Percentiles rank a stretch among this genome's conserved stretches.
phyloP scores from a whole-genome alignment of 2,797 vertebrate genomes.

The Hephaestus fuliginosus region DNA sequence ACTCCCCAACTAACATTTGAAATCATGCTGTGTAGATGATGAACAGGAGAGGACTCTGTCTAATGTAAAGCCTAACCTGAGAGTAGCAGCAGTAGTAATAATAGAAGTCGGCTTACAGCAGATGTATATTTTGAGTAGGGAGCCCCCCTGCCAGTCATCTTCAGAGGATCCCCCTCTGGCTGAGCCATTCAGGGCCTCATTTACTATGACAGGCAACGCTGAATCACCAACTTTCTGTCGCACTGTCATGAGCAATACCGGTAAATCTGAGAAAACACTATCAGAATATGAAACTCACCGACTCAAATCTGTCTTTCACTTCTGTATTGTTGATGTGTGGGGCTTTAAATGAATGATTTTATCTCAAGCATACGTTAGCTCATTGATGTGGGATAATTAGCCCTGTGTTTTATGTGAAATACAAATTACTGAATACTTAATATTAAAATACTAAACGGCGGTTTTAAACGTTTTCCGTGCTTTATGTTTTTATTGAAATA shows the following conservation, averaged over 20 bases:
- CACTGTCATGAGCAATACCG: slow-evolving; percentile 59
- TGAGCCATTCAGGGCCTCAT: slow-evolving; percentile 65
- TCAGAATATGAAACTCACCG: slow-evolving; percentile 66
- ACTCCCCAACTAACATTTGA: neutral
- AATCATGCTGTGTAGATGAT: neutral
- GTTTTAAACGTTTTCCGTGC: neutral
- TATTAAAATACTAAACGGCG: too few relatives aligned
- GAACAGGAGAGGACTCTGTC: neutral
- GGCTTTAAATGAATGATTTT: slow-evolving; percentile 35
- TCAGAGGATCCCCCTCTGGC: slow-evolving; percentile 84
- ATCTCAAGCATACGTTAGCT: slow-evolving; percentile 21
- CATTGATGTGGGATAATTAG: slow-evolving; percentile 3
- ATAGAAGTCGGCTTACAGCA: slow-evolving; percentile 37
- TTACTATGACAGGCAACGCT: slow-evolving; percentile 65
- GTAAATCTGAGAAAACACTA: slow-evolving; percentile 74
- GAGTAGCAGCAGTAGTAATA: slow-evolving; percentile 1
- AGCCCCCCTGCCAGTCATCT: slow-evolving; percentile 83
- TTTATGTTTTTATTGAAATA: neutral
- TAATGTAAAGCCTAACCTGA: slow-evolving; percentile 12
- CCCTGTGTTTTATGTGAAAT: slow-evolving; percentile 15
- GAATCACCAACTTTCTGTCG: slow-evolving; percentile 80
- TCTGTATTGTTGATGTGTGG: slow-evolving; percentile 55
- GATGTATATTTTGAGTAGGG: slow-evolving; percentile 73
- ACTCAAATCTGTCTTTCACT: slow-evolving; percentile 73
- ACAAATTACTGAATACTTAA: neutral